Conservation (phyloP, 2,797 vertebrate genomes). For the Takifugu rubripes region DNA sequence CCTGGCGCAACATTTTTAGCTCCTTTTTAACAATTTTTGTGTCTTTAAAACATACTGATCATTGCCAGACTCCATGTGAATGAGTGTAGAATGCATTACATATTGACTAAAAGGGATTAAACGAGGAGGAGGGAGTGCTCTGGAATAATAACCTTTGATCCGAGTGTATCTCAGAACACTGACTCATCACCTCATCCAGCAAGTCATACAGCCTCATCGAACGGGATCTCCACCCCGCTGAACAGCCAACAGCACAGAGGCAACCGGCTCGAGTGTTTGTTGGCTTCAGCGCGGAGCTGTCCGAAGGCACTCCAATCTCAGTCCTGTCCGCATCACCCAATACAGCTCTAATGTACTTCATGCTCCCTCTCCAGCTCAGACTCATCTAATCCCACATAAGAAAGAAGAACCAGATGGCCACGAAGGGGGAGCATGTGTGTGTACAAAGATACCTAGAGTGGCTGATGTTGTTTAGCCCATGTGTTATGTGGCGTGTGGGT, state of each 20-base stretch:
- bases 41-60: constrained; percentile 16
- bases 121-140: constrained; percentile 12
- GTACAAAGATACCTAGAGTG: constrained; percentile 68
- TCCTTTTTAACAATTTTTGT: not conserved
- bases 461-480: constrained; percentile 68
- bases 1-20: not conserved
- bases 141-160: constrained; percentile 38
- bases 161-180: constrained; percentile 30
- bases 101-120: constrained; percentile 43
- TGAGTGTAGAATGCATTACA: constrained; percentile 25
- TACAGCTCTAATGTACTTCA: constrained; percentile 73
- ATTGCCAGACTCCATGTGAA: constrained; percentile 18
- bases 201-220: constrained; percentile 27
- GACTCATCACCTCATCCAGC: constrained; percentile 41
- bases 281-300: constrained; percentile 40
- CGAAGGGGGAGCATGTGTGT: constrained; percentile 53
- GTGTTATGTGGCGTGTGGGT: constrained; percentile 47
- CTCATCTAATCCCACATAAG: constrained; percentile 82
- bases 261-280: constrained; percentile 50
- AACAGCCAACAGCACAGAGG: constrained; percentile 29
- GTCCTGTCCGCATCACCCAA: constrained; percentile 52
- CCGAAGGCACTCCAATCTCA: constrained; percentile 57
- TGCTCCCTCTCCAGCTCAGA: constrained; percentile 77
- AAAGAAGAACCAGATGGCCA: constrained; percentile 84
- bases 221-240: constrained; percentile 6